phyloP scores from a whole-genome alignment of 1,140 invertebrate genomes.

The Nilaparvata lugens region DNA sequence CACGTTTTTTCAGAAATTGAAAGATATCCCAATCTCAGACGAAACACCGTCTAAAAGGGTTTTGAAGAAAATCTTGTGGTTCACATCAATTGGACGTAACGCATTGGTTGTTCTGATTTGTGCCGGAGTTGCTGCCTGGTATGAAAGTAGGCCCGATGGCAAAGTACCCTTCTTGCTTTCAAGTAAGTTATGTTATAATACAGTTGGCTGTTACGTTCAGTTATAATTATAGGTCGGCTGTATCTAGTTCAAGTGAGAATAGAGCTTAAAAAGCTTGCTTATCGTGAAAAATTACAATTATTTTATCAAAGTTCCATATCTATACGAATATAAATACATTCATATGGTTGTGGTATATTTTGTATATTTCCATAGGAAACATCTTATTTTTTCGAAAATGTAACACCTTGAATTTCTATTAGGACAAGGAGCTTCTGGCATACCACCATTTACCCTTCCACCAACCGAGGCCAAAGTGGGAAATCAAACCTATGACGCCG shows the following conservation, averaged over 20 bases:
- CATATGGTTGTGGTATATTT: too few relatives aligned
- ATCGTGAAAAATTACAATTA: too few relatives aligned
- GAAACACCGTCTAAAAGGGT: conserved; percentile 21
- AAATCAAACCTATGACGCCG: conserved; percentile 46
- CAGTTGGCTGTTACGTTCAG: too few relatives aligned
- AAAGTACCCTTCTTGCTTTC: conserved; percentile 41
- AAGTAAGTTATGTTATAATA: conserved; percentile 29
- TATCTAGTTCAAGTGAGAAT: too few relatives aligned
- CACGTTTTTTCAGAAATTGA: conserved; percentile 48
- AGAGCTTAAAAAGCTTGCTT: too few relatives aligned
- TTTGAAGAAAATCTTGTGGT: conserved; percentile 51
- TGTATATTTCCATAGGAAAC: too few relatives aligned
- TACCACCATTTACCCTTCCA: conserved; percentile 45
- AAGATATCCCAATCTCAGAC: conserved; percentile 41
- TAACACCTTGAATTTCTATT: conserved; percentile 15
- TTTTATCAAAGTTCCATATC: too few relatives aligned
- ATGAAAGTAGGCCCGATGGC: conserved; percentile 25
- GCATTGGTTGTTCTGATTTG: conserved; percentile 61
- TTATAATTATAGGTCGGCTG: too few relatives aligned
- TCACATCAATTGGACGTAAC: conserved; percentile 65
- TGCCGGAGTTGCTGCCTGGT: conserved; percentile 41
- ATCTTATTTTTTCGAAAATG: too few relatives aligned
- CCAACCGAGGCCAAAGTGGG: conserved; percentile 41
- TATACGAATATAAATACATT: too few relatives aligned
- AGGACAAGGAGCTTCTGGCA: conserved; percentile 50